Percentiles rank a stretch among this genome's conserved stretches.
Evolutionary conservation across 2,113 vertebrate species (phyloP).

Genomic region (Crotalus horridus): DNA sequence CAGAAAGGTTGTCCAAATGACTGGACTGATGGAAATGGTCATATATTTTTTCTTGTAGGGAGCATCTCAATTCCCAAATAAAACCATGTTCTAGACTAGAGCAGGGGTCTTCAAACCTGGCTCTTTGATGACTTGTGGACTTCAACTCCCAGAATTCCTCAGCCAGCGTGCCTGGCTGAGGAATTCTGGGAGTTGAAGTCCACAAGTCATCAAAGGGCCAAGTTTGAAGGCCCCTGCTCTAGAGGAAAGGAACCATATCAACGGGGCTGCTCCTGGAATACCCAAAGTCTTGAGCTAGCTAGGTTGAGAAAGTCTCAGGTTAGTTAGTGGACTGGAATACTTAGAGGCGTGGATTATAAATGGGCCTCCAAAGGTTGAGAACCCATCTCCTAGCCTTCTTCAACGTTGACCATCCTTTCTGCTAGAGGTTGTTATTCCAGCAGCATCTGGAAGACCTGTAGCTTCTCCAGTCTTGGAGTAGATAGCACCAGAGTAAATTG

Average conservation of each 20-base stretch:
- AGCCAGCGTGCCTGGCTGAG: no score
- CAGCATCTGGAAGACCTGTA: neutral
- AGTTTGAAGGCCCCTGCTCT: no score
- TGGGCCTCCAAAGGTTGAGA: neutral
- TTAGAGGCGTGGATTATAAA: no score
- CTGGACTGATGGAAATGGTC: neutral
- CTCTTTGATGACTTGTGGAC: no score
- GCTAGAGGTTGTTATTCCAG: neutral
- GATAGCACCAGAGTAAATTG: neutral
- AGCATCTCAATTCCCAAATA: neutral
- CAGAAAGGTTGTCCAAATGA: neutral
- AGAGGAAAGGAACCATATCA: neutral
- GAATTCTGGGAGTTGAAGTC: no score
- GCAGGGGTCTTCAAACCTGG: no score
- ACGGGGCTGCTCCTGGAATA: fast-evolving
- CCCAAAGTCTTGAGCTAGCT: neutral
- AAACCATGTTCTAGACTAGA: neutral
- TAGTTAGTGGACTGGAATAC: neutral
- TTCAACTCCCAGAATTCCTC: no score
- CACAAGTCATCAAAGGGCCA: no score
- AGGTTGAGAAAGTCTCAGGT: neutral
- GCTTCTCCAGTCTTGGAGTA: neutral
- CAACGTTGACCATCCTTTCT: neutral
- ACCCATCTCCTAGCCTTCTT: neutral
- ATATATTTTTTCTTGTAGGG: neutral